A percentile compares a stretch with the other conserved stretches of the same genome.
Evolutionary conservation across 2,797 vertebrate species (phyloP).

Genomic region (Cirrhinus mrigala): DNA sequence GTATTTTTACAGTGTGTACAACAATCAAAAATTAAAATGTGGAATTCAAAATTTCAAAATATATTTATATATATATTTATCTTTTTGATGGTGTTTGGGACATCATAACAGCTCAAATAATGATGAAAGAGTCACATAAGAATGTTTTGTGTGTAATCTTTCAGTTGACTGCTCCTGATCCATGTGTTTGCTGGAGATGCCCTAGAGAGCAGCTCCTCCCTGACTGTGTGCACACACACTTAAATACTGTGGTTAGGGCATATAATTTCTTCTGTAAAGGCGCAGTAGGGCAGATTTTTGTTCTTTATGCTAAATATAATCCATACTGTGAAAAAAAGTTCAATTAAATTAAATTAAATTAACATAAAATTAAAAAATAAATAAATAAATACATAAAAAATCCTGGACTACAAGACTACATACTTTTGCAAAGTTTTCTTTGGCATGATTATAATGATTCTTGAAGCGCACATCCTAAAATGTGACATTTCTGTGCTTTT

Average conservation of each 20-base stretch:
- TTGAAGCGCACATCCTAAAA: neutral
- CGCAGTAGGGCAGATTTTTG: slow-evolving; percentile 37
- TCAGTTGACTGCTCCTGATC: slow-evolving; percentile 9
- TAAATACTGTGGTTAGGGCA: slow-evolving; percentile 16
- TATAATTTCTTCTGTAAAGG: neutral
- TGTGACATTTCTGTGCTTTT: neutral
- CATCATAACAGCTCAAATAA: neutral
- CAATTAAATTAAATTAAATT: no score
- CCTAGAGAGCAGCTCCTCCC: slow-evolving; percentile 24
- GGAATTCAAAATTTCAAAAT: neutral
- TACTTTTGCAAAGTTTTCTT: neutral
- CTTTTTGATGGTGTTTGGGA: neutral
- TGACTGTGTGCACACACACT: neutral
- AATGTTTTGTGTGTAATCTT: neutral
- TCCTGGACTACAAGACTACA: neutral
- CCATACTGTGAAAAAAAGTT: neutral
- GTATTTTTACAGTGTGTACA: neutral
- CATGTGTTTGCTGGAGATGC: slow-evolving; percentile 6
- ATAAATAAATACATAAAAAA: no score
- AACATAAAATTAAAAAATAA: no score
- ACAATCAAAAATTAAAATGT: neutral
- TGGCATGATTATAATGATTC: neutral
- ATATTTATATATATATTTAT: no score
- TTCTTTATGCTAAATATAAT: neutral
- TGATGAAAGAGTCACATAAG: neutral